Percentiles rank a stretch among this genome's conserved stretches.
These are phyloP conservation scores for Regulus satrapa DNA, from an alignment of 2,113 vertebrate genomes.

Conservation along the genomic window DNA sequence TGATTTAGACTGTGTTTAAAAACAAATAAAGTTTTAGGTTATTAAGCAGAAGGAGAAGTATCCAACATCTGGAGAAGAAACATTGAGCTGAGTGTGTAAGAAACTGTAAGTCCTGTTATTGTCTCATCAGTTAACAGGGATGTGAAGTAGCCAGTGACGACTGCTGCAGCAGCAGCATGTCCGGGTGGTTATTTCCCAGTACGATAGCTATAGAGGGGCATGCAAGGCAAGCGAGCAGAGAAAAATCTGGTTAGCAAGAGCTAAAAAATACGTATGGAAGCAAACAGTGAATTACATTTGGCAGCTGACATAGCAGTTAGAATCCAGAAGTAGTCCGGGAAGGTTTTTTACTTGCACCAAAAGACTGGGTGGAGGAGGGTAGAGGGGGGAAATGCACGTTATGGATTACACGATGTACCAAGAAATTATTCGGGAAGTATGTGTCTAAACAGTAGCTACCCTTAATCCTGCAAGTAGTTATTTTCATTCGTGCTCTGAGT, in stretches of 20 bases:
- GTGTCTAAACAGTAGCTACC: constrained; percentile 48
- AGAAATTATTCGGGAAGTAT: constrained; percentile 39
- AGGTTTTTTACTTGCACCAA: constrained; percentile 61
- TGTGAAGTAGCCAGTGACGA: constrained; percentile 69
- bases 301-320: constrained; percentile 67
- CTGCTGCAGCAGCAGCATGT: constrained; percentile 70
- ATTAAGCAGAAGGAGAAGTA: constrained; percentile 45
- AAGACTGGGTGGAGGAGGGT: constrained; percentile 29
- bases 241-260: constrained; percentile 31
- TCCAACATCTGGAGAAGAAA: constrained; percentile 59
- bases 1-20: constrained; percentile 2
- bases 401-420: constrained; percentile 36
- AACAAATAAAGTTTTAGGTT: constrained; percentile 67
- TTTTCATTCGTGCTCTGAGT: constrained; percentile 48
- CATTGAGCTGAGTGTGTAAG: constrained; percentile 35
- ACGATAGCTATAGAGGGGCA: constrained; percentile 42
- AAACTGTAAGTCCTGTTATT: constrained; percentile 68
- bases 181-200: constrained; percentile 64
- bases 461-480: constrained; percentile 65
- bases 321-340: constrained; percentile 60
- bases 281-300: constrained; percentile 65
- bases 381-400: constrained; percentile 16
- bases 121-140: constrained; percentile 59
- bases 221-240: constrained; percentile 32
- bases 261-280: constrained; percentile 44